Base-by-base conservation (phyloP, 2,797 vertebrate species). In the Danionella dracula region DNA sequence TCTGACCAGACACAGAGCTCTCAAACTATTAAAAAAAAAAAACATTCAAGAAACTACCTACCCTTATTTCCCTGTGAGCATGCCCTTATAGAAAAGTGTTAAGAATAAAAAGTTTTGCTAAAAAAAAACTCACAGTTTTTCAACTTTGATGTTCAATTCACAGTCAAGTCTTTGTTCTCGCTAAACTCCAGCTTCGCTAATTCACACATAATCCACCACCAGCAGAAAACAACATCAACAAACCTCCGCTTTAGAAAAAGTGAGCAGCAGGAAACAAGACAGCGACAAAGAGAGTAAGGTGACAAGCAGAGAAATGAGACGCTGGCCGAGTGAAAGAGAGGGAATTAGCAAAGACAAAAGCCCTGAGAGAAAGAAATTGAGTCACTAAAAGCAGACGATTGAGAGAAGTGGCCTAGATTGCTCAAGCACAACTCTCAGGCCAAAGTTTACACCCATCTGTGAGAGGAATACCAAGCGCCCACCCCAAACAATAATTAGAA, bases 381-480 rank as follows among this genome's bases (percentile, higher is more conserved):
- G 83, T 79, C 81, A 81, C 23, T 27, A 81, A 82, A 82, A 75
- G 75, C 79, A 74, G 61, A 84, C 65, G 58, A 44, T 71, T 74
- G 81, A 73, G 79, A 79, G 80, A 84, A 86, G 82, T 53, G 76
- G 71, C 78, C 81, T 68, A 82, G 70, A 77, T 84, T 84, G 79
- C 83, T 83, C 64, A 74, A 74, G 81, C 80, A 81, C 78, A 86
- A 86, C 84, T 81, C 74, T 58, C 74, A 82, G 84, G 80, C 84
- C 83, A 83, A 80, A 80, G 82, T 86, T 83, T 84, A 82, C 82
- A 80, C 78, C 44, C 32, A 56, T 83, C 81, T 88, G 87, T 89
- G 87, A 83, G 42, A 80, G 73, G 87, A 89, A 89, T 90, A 89
- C 82, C 87, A 90, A 89, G 66, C 78, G 66, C 37, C 75, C 72